Evolutionary conservation across 2,113 vertebrate species (phyloP), one percentile per base, ranked within the genome.

Genomic region (Candoia aspera): DNA sequence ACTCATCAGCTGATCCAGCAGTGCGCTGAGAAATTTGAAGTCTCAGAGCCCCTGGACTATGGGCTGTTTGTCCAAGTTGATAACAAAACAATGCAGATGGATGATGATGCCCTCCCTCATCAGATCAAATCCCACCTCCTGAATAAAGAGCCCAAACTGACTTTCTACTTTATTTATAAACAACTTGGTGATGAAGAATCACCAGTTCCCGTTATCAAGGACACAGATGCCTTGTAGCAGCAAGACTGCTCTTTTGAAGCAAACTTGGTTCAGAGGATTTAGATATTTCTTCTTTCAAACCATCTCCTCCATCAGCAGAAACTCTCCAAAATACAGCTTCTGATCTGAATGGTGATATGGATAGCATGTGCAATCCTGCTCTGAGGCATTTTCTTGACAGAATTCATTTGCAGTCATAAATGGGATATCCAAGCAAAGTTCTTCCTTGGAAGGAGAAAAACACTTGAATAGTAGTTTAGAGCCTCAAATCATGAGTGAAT

Each of bases 81-180:
- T 2, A 98, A 97, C 1, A 96, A 96, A 23, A 97, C 96, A 87
- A 96, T 97, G 95, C 97, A 96, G 89, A 94, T 99, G 87, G 97
- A 96, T 2, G 97, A 98, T 0, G 96, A 98, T 9, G 98, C 99
- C 19, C 96, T 98, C 88, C 98, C 98, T 1, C 98, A 99, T 87
- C 95, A 91, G 46, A 97, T 99, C 90, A 99, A 99, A 97, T 97
- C 97, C 87, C 97, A 96, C 26, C 96, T 98, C 90, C 97, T 98
- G 91, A 98, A 98, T 49, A 97, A 95, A 0, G 98, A 98, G 94
- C 97, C 96, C 58, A 98, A 96, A 95, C 98, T 94, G 95, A 98
- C 98, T 93, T 99, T 98, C 96, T 97, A 98, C 96, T 99, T 99
- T 37, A 97, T 99, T 96, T 99, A 98, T 97, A 98, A 98, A 95